These are phyloP conservation scores for Xylota segnis DNA, from an alignment of 2,888 invertebrate genomes.

Conservation along the genomic window DNA sequence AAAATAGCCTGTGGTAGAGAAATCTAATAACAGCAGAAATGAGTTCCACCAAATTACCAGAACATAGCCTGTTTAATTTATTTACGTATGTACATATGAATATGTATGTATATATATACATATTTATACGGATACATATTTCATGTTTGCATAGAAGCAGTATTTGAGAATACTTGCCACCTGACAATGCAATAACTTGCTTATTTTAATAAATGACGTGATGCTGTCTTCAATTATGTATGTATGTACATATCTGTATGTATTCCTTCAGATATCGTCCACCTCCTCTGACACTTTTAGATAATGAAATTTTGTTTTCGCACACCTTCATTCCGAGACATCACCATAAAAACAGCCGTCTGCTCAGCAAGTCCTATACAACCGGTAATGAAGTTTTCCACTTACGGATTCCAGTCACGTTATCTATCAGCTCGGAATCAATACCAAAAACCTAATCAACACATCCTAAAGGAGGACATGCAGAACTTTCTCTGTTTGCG, in stretches of 20 bases:
- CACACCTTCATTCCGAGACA: conserved; percentile 55
- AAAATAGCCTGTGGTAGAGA: no score
- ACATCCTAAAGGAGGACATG: conserved; percentile 77
- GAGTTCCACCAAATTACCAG: no score
- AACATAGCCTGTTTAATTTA: no score
- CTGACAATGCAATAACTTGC: conserved; percentile 45
- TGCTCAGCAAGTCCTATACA: conserved; percentile 61
- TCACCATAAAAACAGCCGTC: conserved; percentile 63
- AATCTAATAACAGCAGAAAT: no score
- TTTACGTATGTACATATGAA: no score
- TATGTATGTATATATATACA: no score
- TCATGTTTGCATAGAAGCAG: no score
- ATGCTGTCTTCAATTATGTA: conserved; percentile 68
- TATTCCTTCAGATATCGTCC: conserved; percentile 23
- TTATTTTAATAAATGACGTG: conserved; percentile 73
- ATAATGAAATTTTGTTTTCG: conserved; percentile 70
- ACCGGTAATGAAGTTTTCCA: conserved; percentile 66
- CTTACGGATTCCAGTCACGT: conserved; percentile 80
- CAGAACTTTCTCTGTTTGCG: conserved; percentile 74
- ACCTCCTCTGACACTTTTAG: conserved; percentile 53
- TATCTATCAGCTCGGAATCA: conserved; percentile 82
- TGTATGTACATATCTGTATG: neutral
- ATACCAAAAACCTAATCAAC: conserved; percentile 81
- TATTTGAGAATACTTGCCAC: neutral
- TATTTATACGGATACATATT: neutral